phyloP scores from a whole-genome alignment of 2,113 vertebrate genomes.

The Thinocorus orbignyianus region DNA sequence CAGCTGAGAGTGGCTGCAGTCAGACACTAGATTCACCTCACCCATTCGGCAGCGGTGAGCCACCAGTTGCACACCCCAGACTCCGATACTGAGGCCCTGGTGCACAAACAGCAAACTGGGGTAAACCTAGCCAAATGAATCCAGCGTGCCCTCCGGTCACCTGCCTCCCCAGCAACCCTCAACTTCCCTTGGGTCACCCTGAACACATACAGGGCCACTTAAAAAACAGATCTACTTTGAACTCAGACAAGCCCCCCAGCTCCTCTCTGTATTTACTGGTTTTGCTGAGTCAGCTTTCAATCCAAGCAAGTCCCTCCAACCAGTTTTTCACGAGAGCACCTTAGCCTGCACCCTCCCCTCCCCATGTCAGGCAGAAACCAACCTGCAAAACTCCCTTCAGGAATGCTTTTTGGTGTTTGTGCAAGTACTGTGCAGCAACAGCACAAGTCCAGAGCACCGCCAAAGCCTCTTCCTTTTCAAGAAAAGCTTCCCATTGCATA shows the following conservation, averaged over 20 bases:
- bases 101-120: not conserved
- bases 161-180: not conserved
- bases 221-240: not conserved
- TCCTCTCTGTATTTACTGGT: not conserved
- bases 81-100: not conserved
- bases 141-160: not conserved
- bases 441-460: rapidly evolving
- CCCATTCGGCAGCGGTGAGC: rapidly evolving
- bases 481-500: not conserved
- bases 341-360: not conserved
- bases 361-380: rapidly evolving
- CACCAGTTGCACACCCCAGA: not conserved
- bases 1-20: not conserved
- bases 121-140: not conserved
- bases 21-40: not conserved
- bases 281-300: not conserved
- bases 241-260: not conserved
- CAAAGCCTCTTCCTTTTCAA: not conserved
- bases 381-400: not conserved
- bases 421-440: not conserved
- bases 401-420: not conserved
- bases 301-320: not conserved
- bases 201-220: rapidly evolving
- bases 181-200: not conserved
- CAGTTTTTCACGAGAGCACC: not conserved